These are phyloP conservation scores for Didymodactylos carnosus DNA, from an alignment of 2,888 invertebrate species.

Conservation along the genomic window DNA sequence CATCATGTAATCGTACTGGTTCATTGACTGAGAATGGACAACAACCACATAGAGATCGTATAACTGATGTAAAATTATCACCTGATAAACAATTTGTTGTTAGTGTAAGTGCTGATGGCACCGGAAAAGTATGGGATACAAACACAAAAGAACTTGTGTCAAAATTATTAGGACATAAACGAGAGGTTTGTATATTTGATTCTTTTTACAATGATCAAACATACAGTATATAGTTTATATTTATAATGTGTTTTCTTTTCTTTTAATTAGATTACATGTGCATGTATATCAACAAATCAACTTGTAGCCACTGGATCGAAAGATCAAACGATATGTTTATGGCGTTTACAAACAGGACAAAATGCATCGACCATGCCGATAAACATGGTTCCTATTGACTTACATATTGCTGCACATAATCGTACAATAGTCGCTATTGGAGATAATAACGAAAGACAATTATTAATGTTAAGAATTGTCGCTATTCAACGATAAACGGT, in stretches of 20 bases:
- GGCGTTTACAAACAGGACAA: constrained; percentile 7
- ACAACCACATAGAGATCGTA: not conserved
- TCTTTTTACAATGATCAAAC: not conserved
- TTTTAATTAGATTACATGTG: constrained; percentile 8
- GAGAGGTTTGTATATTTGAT: not conserved
- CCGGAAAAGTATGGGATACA: constrained; percentile 12
- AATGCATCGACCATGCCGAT: constrained; percentile 10
- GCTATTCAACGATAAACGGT: constrained; percentile 4
- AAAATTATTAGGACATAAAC: constrained; percentile 4
- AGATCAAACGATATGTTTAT: constrained; percentile 11
- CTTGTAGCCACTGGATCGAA: constrained; percentile 9
- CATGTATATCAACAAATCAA: constrained; percentile 7
- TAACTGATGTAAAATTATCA: constrained; percentile 4
- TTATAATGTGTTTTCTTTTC: not conserved
- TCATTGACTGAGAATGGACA: constrained; percentile 1
- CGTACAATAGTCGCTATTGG: constrained; percentile 14
- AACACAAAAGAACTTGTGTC: constrained; percentile 2
- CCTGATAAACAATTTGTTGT: constrained; percentile 2
- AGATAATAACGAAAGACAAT: constrained; percentile 14
- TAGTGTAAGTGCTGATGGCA: constrained; percentile 9
- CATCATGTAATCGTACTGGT: constrained; percentile 3
- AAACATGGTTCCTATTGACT: constrained; percentile 7
- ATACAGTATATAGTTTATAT: too few species aligned
- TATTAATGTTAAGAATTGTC: constrained; percentile 13
- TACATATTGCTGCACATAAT: constrained; percentile 12